Evolutionary conservation across 1,140 invertebrate species (phyloP).

Genomic region (Nasonia longicornis): DNA sequence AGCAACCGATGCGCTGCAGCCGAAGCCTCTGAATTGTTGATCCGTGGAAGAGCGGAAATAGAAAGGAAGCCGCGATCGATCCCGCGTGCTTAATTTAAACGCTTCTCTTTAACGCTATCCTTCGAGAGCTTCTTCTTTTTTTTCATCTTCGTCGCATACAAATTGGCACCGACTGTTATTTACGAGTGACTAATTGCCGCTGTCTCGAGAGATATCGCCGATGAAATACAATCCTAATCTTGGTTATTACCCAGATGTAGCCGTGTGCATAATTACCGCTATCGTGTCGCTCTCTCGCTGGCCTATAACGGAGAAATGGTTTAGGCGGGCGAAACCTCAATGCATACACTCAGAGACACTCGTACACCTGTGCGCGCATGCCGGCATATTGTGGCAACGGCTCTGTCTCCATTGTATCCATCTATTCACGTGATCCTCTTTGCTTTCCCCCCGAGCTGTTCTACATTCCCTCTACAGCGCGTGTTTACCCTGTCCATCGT

Average conservation of each 20-base stretch:
- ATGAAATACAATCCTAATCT: background rate
- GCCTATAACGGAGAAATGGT: background rate
- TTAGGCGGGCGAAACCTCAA: background rate
- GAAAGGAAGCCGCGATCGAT: constrained; percentile 14
- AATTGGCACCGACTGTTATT: too few relatives aligned
- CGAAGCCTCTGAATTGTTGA: constrained; percentile 15
- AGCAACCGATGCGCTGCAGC: constrained; percentile 3
- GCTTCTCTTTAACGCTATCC: background rate
- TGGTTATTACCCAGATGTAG: background rate
- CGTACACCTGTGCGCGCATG: background rate
- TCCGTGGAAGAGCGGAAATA: background rate
- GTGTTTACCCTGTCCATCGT: background rate
- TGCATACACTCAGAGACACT: background rate
- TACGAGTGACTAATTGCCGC: too few relatives aligned
- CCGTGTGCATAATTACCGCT: background rate
- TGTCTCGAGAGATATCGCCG: background rate
- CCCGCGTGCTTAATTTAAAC: constrained; percentile 33
- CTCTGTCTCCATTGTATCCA: background rate
- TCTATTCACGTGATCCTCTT: background rate
- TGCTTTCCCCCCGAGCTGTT: background rate
- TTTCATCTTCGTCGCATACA: too few relatives aligned
- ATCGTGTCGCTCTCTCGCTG: background rate
- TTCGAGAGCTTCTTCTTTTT: too few relatives aligned
- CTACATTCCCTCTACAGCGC: background rate
- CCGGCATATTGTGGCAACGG: background rate